Percentiles rank a stretch among this genome's conserved stretches.
Evolutionary conservation across 2,797 vertebrate genomes (phyloP).

Genomic region (Stomatorhinus walkeri): DNA sequence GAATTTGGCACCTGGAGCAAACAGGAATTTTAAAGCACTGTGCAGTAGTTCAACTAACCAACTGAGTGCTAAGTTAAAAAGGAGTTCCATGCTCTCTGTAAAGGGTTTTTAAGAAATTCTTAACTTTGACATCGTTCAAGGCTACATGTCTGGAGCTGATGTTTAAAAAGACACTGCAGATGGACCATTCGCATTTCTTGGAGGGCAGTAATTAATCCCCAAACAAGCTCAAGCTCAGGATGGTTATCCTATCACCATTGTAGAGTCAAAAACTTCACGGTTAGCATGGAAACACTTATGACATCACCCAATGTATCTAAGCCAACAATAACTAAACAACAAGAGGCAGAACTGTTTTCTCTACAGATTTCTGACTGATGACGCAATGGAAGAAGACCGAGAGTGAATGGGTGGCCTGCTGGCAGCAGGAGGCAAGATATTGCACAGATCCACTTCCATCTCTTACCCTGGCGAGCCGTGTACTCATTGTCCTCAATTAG

Average conservation of each 20-base stretch:
- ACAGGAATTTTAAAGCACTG: not conserved
- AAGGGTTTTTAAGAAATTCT: not conserved
- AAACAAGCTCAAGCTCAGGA: not conserved
- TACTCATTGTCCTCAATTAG: slow-evolving; percentile 99
- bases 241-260: not conserved
- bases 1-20: slow-evolving; percentile 84
- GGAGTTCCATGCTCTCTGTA: not conserved
- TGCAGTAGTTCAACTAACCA: too few relatives aligned
- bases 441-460: not conserved
- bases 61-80: too few relatives aligned
- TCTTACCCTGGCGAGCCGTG: slow-evolving; percentile 91
- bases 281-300: not conserved
- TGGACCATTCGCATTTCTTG: not conserved
- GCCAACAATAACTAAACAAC: not conserved
- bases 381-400: not conserved
- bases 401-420: not conserved
- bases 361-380: slow-evolving; percentile 1
- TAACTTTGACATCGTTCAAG: not conserved
- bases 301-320: not conserved
- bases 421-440: not conserved
- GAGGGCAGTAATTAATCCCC: not conserved
- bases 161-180: not conserved
- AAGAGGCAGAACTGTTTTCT: not conserved
- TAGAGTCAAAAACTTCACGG: not conserved
- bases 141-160: not conserved